A percentile compares a stretch with the other conserved stretches of the same genome.
These are phyloP conservation scores for Phortica variegata DNA, from an alignment of 1,140 invertebrate species.

Conservation along the genomic window DNA sequence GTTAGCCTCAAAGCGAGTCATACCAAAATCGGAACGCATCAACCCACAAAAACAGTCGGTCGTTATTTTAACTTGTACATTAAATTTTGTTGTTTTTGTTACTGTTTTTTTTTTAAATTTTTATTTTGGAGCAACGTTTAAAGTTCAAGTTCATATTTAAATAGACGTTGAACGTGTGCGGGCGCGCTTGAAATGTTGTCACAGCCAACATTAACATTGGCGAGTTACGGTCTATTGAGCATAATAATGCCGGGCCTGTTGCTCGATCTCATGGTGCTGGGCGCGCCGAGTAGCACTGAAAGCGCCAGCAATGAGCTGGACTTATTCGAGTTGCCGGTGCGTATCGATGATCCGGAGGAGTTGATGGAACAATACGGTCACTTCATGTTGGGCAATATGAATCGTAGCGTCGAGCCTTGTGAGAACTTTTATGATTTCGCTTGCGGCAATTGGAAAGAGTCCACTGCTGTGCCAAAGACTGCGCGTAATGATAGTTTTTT, in stretches of 20 bases:
- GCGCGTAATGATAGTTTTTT: conserved; percentile 36
- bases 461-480: conserved; percentile 55
- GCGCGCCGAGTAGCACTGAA: not conserved
- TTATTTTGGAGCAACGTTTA: too few relatives aligned
- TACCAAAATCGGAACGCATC: conserved; percentile 8
- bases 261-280: not conserved
- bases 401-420: conserved; percentile 65
- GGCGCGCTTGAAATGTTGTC: too few relatives aligned
- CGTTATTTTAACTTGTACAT: too few relatives aligned
- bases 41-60: conserved; percentile 8
- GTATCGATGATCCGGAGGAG: conserved; percentile 30
- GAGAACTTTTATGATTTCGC: conserved; percentile 73
- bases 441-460: conserved; percentile 63
- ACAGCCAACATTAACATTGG: too few relatives aligned
- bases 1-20: conserved; percentile 1
- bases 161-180: not conserved
- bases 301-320: too few relatives aligned
- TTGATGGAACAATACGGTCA: conserved; percentile 32
- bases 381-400: conserved; percentile 40
- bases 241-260: conserved; percentile 20
- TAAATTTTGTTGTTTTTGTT: too few relatives aligned
- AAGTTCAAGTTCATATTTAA: conserved; percentile 16
- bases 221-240: conserved; percentile 19
- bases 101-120: too few relatives aligned
- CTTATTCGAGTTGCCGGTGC: conserved; percentile 24